Evolutionary conservation across 2,113 vertebrate genomes (phyloP).

Genomic region (Apeltes quadracus): DNA sequence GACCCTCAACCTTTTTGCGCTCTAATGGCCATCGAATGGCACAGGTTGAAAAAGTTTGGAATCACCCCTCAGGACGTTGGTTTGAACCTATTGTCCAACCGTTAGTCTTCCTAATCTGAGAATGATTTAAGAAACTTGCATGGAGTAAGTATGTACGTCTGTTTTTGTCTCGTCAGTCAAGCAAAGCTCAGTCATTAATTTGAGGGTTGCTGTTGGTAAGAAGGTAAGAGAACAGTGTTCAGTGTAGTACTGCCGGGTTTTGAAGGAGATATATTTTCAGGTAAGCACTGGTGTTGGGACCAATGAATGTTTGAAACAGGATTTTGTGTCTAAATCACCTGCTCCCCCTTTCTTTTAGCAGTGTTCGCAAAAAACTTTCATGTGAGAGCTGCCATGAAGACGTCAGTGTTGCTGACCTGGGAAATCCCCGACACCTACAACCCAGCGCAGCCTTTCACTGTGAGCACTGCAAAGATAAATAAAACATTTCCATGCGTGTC

Average conservation of each 20-base stretch:
- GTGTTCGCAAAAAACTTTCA: conserved; percentile 99
- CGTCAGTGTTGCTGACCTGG: conserved; percentile 96
- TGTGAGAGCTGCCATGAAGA: conserved; percentile 99
- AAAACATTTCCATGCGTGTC: not conserved
- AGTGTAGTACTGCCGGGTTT: conserved; percentile 61
- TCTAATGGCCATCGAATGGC: conserved; percentile 50
- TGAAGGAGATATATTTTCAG: conserved; percentile 62
- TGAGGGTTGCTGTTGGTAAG: conserved; percentile 61
- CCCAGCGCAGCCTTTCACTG: conserved; percentile 97
- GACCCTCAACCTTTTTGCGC: conserved; percentile 77
- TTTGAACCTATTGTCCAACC: conserved; percentile 40
- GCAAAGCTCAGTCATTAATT: conserved; percentile 65
- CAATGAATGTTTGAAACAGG: not conserved
- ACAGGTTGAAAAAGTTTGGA: conserved; percentile 44
- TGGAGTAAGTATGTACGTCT: conserved; percentile 73
- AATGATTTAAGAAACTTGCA: conserved; percentile 68
- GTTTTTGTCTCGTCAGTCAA: conserved; percentile 64
- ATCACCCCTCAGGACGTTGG: conserved; percentile 45
- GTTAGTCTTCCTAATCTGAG: conserved; percentile 39
- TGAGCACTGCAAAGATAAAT: conserved; percentile 75
- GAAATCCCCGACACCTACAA: conserved; percentile 99
- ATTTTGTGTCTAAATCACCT: conserved; percentile 87
- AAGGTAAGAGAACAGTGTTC: conserved; percentile 74
- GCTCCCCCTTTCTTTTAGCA: conserved; percentile 96
- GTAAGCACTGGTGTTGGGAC: conserved; percentile 75